Percentiles rank a stretch among this genome's conserved stretches.
Evolutionary conservation across 2,113 vertebrate genomes (phyloP).

Genomic region (Oryzias celebensis): DNA sequence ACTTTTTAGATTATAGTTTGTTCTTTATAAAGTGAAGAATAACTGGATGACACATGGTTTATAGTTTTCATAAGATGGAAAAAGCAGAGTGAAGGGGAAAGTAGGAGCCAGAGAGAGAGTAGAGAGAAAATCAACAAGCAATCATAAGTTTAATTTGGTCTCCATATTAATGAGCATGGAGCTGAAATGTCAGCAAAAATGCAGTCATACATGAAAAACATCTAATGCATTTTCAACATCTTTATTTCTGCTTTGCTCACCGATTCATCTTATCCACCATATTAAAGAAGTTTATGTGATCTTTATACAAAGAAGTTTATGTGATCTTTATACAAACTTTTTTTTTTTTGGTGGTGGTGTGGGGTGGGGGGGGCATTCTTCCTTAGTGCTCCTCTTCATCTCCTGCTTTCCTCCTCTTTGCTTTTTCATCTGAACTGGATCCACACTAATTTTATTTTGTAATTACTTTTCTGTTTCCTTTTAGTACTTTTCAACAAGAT

Average conservation of each 20-base stretch:
- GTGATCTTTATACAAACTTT: constrained; percentile 38
- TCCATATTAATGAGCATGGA: constrained; percentile 78
- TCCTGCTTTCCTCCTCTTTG: neutral
- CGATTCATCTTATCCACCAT: constrained; percentile 69
- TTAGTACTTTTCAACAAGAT: no score
- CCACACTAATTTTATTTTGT: neutral
- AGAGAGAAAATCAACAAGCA: constrained; percentile 77
- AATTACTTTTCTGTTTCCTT: no score
- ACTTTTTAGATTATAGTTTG: neutral
- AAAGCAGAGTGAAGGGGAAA: neutral
- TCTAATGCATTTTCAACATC: constrained; percentile 76
- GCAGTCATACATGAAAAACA: constrained; percentile 80
- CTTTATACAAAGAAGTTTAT: constrained; percentile 18
- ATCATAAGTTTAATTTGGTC: constrained; percentile 78
- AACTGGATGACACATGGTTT: constrained; percentile 34
- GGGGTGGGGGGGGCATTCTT: constrained; percentile 31
- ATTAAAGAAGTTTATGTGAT: constrained; percentile 59
- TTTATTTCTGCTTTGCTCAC: constrained; percentile 35
- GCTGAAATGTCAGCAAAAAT: constrained; percentile 82
- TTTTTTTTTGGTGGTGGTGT: constrained; percentile 26
- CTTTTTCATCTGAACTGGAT: neutral
- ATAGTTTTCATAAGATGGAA: constrained; percentile 41
- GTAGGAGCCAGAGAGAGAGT: neutral
- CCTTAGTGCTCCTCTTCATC: constrained; percentile 10
- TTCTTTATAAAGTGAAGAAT: neutral